These are phyloP conservation scores for Gisinianus flammeolus DNA, from an alignment of 2,888 invertebrate species.

Conservation along the genomic window DNA sequence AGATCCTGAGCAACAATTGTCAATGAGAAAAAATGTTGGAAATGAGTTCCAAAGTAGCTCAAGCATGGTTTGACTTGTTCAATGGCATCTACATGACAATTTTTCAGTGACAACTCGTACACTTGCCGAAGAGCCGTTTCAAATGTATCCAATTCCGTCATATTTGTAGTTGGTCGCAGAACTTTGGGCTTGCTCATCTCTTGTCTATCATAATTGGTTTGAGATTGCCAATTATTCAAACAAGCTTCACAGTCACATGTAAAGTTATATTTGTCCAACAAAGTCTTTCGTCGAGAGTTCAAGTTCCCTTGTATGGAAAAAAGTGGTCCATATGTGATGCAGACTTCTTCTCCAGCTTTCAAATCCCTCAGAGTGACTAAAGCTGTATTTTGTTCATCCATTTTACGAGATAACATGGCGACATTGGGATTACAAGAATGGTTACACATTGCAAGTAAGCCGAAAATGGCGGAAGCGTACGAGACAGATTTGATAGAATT, in stretches of 20 bases:
- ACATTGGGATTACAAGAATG: conserved; percentile 57
- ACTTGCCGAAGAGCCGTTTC: conserved; percentile 37
- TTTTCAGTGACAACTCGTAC: conserved; percentile 32
- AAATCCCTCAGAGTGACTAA: conserved; percentile 51
- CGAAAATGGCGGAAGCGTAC: conserved; percentile 54
- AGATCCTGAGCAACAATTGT: conserved; percentile 46
- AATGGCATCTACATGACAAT: conserved; percentile 43
- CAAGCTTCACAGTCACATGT: conserved; percentile 54
- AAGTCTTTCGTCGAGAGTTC: conserved; percentile 43
- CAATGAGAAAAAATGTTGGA: conserved; percentile 43
- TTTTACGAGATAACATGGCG: conserved; percentile 41
- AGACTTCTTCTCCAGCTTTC: conserved; percentile 51
- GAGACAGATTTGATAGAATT: conserved; percentile 36
- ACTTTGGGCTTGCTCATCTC: too few relatives aligned
- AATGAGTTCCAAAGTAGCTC: conserved; percentile 35
- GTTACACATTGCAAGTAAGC: conserved; percentile 51
- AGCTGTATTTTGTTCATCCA: conserved; percentile 44
- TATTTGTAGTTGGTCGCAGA: not conserved
- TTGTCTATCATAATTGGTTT: not conserved
- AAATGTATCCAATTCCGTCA: conserved; percentile 19
- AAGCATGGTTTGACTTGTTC: conserved; percentile 37
- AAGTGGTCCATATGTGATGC: conserved; percentile 54
- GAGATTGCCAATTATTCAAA: conserved; percentile 41
- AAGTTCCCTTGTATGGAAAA: conserved; percentile 42
- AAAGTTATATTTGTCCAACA: conserved; percentile 54